Evolutionary conservation across 2,888 invertebrate species (phyloP).

Genomic region (Eupithecia subfuscata): DNA sequence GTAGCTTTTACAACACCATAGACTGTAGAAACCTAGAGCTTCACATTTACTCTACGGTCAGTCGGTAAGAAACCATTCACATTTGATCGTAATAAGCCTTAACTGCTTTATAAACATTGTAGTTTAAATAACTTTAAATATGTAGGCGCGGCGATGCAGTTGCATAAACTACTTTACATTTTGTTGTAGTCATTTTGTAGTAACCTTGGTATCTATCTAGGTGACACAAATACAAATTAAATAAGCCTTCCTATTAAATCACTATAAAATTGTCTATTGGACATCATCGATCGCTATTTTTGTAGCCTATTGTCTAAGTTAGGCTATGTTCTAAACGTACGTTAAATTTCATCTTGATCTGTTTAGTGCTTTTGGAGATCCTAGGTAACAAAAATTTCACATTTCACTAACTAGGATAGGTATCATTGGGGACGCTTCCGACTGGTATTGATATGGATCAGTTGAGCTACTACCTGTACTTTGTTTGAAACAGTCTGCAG

Average conservation of each 20-base stretch:
- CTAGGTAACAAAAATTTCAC: too few relatives aligned
- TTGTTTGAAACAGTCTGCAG: too few relatives aligned
- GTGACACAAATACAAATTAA: conserved; percentile 58
- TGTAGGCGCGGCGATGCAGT: conserved; percentile 59
- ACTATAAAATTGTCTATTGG: not conserved
- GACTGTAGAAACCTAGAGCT: not conserved
- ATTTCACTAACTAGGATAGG: too few relatives aligned
- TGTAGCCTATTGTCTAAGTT: too few relatives aligned
- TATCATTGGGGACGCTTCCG: not conserved
- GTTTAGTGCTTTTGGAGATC: too few relatives aligned
- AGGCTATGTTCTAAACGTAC: too few relatives aligned
- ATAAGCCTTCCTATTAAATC: conserved; percentile 39
- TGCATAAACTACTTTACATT: not conserved
- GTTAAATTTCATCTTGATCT: too few relatives aligned
- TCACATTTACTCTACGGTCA: not conserved
- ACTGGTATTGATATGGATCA: too few relatives aligned
- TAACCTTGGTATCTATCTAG: conserved; percentile 67
- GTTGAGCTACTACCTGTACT: too few relatives aligned
- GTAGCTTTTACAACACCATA: too few relatives aligned
- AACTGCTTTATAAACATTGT: conserved; percentile 50
- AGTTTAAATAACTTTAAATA: conserved; percentile 52
- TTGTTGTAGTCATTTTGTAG: conserved; percentile 6
- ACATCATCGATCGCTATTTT: not conserved
- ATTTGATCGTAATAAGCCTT: conserved; percentile 51
- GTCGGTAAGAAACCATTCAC: conserved; percentile 51